These are phyloP conservation scores for Drosophila fungiperda DNA, from an alignment of 2,888 invertebrate genomes.

Conservation along the genomic window DNA sequence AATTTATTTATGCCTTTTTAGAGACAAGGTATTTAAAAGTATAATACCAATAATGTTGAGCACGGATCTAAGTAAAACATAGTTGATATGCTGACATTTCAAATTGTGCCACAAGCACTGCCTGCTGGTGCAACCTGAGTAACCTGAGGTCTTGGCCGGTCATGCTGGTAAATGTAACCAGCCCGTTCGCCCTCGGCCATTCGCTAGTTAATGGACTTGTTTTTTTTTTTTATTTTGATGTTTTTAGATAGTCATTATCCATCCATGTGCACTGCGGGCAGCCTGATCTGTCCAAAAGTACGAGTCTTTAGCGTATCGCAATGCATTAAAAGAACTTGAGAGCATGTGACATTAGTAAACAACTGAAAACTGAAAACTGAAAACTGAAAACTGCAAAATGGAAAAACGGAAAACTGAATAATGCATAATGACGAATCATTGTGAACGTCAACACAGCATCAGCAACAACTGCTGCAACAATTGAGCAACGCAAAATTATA, in stretches of 20 bases:
- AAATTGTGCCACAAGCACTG: background rate
- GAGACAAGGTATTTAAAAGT: background rate
- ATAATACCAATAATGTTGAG: background rate
- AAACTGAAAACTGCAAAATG: constrained; percentile 10
- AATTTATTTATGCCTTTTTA: background rate
- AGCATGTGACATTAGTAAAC: constrained; percentile 62
- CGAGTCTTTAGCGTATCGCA: constrained; percentile 27
- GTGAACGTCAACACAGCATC: constrained; percentile 15
- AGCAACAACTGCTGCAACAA: constrained; percentile 4
- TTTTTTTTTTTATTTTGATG: constrained; percentile 33
- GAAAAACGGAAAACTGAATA: constrained; percentile 19
- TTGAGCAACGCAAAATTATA: constrained; percentile 56
- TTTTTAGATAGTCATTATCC: constrained; percentile 27
- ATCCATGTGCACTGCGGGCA: constrained; percentile 21
- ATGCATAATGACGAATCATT: constrained; percentile 64
- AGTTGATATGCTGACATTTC: background rate
- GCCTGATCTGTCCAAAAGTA: constrained; percentile 20
- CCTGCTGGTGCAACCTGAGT: constrained; percentile 9
- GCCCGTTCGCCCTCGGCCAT: constrained; percentile 10
- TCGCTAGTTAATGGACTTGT: constrained; percentile 41
- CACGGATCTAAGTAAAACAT: background rate
- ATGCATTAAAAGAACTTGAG: constrained; percentile 53
- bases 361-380: constrained; percentile 59
- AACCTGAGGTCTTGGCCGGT: constrained; percentile 26
- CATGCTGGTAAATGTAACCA: constrained; percentile 16